Conservation (phyloP, 2,888 invertebrate genomes). For the Acanthopleura granulata region DNA sequence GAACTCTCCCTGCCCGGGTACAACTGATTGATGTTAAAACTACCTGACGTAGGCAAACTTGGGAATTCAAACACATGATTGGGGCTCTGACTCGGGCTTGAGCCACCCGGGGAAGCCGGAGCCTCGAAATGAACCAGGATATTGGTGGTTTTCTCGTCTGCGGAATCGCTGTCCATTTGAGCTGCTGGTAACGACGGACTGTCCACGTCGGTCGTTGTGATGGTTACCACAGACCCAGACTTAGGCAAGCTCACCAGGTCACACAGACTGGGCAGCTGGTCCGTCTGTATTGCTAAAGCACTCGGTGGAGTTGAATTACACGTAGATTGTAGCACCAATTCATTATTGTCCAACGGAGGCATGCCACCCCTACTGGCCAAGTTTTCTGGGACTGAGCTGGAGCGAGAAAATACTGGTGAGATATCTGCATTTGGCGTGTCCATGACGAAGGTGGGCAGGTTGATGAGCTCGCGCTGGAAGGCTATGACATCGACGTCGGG, state of each 20-base stretch:
- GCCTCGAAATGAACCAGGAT: slow-evolving; percentile 66
- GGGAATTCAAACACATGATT: slow-evolving; percentile 55
- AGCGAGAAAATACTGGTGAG: slow-evolving; percentile 64
- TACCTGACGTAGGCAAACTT: slow-evolving; percentile 1
- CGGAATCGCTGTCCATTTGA: slow-evolving; percentile 29
- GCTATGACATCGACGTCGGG: slow-evolving; percentile 72
- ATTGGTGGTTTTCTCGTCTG: slow-evolving; percentile 43
- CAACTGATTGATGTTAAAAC: slow-evolving; percentile 12
- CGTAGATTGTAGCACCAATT: slow-evolving; percentile 15
- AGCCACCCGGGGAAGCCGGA: slow-evolving; percentile 58
- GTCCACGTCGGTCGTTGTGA: slow-evolving; percentile 56
- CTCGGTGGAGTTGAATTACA: slow-evolving; percentile 7
- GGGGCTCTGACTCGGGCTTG: slow-evolving; percentile 58
- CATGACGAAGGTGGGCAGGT: slow-evolving; percentile 72
- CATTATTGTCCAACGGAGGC: not conserved
- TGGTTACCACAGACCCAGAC: slow-evolving; percentile 53
- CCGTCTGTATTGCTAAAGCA: not conserved
- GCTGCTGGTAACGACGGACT: slow-evolving; percentile 8
- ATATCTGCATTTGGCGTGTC: slow-evolving; percentile 63
- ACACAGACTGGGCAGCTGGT: not conserved
- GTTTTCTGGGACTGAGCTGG: slow-evolving; percentile 66
- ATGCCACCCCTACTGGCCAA: slow-evolving; percentile 35
- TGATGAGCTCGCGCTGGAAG: slow-evolving; percentile 75
- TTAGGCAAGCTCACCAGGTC: not conserved
- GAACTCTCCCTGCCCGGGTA: slow-evolving; percentile 5